Conservation (phyloP, 2,888 invertebrate genomes). For the Acanthacorydalis orientalis region DNA sequence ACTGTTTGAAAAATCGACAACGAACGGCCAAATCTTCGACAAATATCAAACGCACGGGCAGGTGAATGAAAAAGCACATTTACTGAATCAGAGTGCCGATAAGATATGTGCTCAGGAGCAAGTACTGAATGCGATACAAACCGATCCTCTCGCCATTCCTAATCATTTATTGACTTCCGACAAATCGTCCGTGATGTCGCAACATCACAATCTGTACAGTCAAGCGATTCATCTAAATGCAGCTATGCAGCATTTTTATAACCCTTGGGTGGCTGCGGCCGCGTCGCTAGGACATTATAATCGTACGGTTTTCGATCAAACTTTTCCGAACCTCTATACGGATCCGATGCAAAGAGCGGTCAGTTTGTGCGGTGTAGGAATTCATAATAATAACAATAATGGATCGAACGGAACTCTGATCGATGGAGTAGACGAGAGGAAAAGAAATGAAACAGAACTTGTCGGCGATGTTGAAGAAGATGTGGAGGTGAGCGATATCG, state of each 20-base stretch:
- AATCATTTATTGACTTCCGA: neutral
- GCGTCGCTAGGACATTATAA: conserved; percentile 2
- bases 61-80: too few species aligned
- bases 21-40: neutral
- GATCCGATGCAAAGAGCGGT: neutral
- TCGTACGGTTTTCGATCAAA: conserved; percentile 1
- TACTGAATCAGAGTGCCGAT: too few species aligned
- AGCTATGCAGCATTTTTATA: conserved; percentile 5
- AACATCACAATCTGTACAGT: neutral
- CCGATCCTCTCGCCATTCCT: too few species aligned
- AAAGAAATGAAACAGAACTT: neutral
- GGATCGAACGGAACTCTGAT: neutral
- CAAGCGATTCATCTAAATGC: conserved; percentile 1
- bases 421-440: neutral
- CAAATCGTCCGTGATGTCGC: neutral
- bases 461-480: conserved; percentile 2
- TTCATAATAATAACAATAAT: neutral
- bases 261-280: conserved; percentile 3
- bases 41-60: too few species aligned
- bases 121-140: neutral
- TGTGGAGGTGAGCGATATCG: conserved; percentile 2
- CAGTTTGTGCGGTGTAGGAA: neutral
- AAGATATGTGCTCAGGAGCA: neutral
- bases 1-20: neutral
- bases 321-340: neutral